phyloP scores from a whole-genome alignment of 2,888 invertebrate species.

The Scelioninae gen. 1 region DNA sequence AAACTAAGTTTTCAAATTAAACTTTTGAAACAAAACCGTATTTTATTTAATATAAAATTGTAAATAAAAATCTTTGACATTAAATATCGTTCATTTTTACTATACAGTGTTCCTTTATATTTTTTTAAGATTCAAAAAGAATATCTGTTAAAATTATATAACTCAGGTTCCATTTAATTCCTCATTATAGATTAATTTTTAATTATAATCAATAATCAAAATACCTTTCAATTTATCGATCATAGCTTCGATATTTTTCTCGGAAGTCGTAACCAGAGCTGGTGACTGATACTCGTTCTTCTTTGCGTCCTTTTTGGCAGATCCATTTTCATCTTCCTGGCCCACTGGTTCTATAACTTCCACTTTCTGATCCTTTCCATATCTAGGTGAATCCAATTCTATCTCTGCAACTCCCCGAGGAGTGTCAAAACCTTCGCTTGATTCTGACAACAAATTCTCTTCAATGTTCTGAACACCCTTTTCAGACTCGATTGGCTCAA shows the following conservation, averaged over 20 bases:
- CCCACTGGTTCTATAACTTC: constrained; percentile 78
- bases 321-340: constrained; percentile 73
- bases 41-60: no score
- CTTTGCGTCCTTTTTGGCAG: constrained; percentile 66
- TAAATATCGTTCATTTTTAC: no score
- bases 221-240: constrained; percentile 82
- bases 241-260: constrained; percentile 82
- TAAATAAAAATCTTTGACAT: no score
- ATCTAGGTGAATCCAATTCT: constrained; percentile 80
- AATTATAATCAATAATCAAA: constrained; percentile 9
- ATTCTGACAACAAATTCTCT: constrained; percentile 78
- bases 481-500: constrained; percentile 57
- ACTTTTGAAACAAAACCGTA: no score
- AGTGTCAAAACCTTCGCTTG: constrained; percentile 80
- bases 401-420: constrained; percentile 80
- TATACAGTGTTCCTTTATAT: no score
- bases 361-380: constrained; percentile 77
- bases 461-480: constrained; percentile 72
- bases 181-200: not conserved
- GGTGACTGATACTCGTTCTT: constrained; percentile 77
- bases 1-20: no score
- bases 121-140: no score
- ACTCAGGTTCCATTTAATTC: constrained; percentile 17
- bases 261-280: constrained; percentile 76
- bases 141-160: no score